phyloP scores from a whole-genome alignment of 1,140 invertebrate genomes.

The Cotesia chilonis region DNA sequence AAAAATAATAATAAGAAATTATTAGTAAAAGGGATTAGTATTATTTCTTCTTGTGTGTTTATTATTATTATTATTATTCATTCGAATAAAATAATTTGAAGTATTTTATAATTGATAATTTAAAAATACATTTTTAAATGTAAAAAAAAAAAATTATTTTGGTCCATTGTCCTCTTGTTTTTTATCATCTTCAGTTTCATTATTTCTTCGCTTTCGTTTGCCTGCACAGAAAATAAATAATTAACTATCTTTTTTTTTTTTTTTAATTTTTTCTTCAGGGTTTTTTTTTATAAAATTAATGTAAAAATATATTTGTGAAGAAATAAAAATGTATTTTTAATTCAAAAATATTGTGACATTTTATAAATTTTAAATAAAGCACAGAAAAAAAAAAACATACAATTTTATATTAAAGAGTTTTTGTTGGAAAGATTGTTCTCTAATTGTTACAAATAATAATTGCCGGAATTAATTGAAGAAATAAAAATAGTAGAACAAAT shows the following conservation, averaged over 20 bases:
- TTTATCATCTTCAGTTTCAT: conserved; percentile 31
- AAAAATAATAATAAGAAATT: too few relatives aligned
- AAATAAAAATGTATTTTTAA: too few relatives aligned
- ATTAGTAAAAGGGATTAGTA: too few relatives aligned
- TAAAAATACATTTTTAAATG: neutral
- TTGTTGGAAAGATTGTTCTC: neutral
- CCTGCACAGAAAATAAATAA: conserved; percentile 52
- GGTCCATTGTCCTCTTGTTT: conserved; percentile 1
- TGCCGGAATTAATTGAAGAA: neutral
- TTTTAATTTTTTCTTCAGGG: too few relatives aligned
- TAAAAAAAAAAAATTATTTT: conserved; percentile 3
- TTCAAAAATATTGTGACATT: too few relatives aligned
- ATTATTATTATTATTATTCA: too few relatives aligned
- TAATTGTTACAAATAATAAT: conserved; percentile 22
- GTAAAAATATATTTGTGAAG: too few relatives aligned
- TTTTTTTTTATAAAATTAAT: too few relatives aligned
- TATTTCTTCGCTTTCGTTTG: conserved; percentile 57
- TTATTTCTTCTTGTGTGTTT: too few relatives aligned
- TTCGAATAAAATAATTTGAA: too few relatives aligned
- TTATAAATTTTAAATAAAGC: neutral
- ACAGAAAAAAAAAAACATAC: too few relatives aligned
- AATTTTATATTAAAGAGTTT: too few relatives aligned
- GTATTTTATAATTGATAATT: neutral
- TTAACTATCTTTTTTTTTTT: conserved; percentile 31
- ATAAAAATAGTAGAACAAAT: neutral